Base-by-base conservation (phyloP, 1,140 invertebrate genomes). In the Brachionus rotundiformis region DNA sequence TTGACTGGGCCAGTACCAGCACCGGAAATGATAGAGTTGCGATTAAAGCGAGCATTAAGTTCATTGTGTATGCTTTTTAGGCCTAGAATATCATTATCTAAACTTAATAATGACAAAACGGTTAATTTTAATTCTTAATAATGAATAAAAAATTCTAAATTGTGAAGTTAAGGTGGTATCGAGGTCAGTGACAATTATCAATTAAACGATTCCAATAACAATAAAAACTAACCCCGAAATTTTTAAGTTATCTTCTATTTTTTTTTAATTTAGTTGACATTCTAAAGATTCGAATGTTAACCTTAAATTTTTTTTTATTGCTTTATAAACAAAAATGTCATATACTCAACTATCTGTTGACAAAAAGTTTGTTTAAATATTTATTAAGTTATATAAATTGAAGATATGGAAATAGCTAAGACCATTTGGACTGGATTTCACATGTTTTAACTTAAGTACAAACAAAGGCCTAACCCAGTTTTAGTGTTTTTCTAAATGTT, bases 381-480 rank as follows among this genome's bases (percentile, higher is more conserved):
- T 68, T 68, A 8, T 68, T 13, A n/a, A 68, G 33, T 68, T 68
- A 68, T 68, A 68, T 68, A 68, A 68, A 68, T 36, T 36, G 6
- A 63, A 68, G 7, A 54, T 54, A 54, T 54, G 16, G 19, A 25
- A n/a, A 54, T 54, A 8, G 2, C 47, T 54, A 68, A 68, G 31
- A 31, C 63, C 31, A 68, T 33, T 36, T 36, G 36, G 63, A 68
- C 29, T 68, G 19, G 63, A 68, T 68, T 68, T 68, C 63, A 68
- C 63, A 68, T 68, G 63, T 68, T 68, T 68, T 68, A 68, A 68
- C 63, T 68, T 19, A 33, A 33, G 33, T 68, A 68, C 63, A 68
- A 68, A 68, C 63, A 68, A 68, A 31, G n/a, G 63, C 16, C 63
- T 68, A 68, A 68, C 63, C 63, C 63, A 68, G 61, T 63, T 63